These are phyloP conservation scores for Phaenicophaeus curvirostris DNA, from an alignment of 2,797 vertebrate species.

Conservation along the genomic window DNA sequence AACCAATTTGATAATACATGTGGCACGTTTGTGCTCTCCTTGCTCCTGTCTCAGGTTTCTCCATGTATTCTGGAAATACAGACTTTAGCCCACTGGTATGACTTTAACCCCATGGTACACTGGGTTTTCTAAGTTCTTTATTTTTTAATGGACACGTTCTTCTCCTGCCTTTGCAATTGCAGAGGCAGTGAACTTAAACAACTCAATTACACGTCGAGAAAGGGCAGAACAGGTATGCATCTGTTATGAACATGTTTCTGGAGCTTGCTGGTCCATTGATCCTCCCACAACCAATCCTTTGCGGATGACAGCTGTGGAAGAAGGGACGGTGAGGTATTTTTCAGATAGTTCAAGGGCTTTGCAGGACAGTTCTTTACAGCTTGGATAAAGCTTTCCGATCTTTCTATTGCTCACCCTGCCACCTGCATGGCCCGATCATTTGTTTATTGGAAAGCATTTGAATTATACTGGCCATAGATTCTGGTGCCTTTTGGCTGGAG, in stretches of 20 bases:
- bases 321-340: not conserved
- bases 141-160: not conserved
- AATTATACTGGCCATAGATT: not conserved
- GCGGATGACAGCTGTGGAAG: not conserved
- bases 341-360: not conserved
- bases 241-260: not conserved
- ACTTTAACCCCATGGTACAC: not conserved
- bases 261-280: not conserved
- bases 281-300: not conserved
- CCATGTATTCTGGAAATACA: not conserved
- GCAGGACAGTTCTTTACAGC: not conserved
- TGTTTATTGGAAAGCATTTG: constrained; percentile 34
- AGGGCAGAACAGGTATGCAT: not conserved
- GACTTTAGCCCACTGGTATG: not conserved
- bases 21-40: not conserved
- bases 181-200: not conserved
- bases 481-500: constrained; percentile 19
- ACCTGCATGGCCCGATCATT: not conserved
- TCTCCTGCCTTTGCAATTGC: not conserved
- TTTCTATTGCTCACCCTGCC: not conserved
- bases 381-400: not conserved
- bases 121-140: not conserved
- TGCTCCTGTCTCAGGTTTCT: not conserved
- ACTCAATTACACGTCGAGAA: not conserved
- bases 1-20: not conserved